Percentiles rank a stretch among this genome's conserved stretches.
phyloP scores from a whole-genome alignment of 2,888 invertebrate genomes.

The Hyles lineata region DNA sequence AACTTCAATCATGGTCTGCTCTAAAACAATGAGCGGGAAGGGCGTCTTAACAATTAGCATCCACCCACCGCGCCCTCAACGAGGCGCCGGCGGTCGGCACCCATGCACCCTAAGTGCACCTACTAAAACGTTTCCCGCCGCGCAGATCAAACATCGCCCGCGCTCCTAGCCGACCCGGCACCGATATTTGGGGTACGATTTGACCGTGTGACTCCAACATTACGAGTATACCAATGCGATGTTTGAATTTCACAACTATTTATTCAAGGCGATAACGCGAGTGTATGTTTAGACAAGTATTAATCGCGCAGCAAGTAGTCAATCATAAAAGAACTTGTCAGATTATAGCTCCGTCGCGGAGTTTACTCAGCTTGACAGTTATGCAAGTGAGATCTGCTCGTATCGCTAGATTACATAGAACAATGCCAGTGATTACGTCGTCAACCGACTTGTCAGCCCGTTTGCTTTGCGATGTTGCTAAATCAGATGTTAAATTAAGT shows the following conservation, averaged over 20 bases:
- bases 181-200: slow-evolving; percentile 57
- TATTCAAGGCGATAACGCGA: slow-evolving; percentile 62
- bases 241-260: slow-evolving; percentile 71
- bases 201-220: slow-evolving; percentile 60
- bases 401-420: slow-evolving; percentile 80
- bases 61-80: slow-evolving; percentile 77
- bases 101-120: slow-evolving; percentile 68
- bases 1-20: slow-evolving; percentile 83
- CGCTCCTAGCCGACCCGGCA: slow-evolving; percentile 45
- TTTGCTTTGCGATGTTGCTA: slow-evolving; percentile 69
- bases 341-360: slow-evolving; percentile 70
- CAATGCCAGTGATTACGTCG: slow-evolving; percentile 80
- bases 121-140: slow-evolving; percentile 65
- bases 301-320: slow-evolving; percentile 71
- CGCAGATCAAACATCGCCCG: slow-evolving; percentile 61
- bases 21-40: slow-evolving; percentile 84
- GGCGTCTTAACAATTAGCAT: slow-evolving; percentile 82
- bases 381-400: slow-evolving; percentile 79
- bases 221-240: slow-evolving; percentile 59
- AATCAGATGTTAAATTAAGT: slow-evolving; percentile 79
- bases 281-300: slow-evolving; percentile 68
- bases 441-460: slow-evolving; percentile 75
- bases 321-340: slow-evolving; percentile 75
- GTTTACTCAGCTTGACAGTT: slow-evolving; percentile 78
- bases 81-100: slow-evolving; percentile 61